phyloP scores from a whole-genome alignment of 2,797 vertebrate species.

The Parauchenoglanis ngamensis region DNA sequence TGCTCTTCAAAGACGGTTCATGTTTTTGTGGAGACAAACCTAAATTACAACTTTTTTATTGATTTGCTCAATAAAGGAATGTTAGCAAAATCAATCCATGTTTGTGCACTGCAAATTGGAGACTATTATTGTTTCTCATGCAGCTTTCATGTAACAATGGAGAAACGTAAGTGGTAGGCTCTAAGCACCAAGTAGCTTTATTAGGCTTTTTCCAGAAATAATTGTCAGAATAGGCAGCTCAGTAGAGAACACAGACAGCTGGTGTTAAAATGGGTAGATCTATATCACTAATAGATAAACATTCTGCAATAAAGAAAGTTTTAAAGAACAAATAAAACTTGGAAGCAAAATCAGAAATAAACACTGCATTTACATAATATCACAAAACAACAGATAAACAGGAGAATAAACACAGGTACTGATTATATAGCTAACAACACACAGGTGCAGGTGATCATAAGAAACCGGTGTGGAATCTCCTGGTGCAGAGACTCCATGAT shows the following conservation, averaged over 20 bases:
- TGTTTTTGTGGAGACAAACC: slow-evolving; percentile 46
- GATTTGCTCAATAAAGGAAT: slow-evolving; percentile 54
- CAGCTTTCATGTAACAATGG: slow-evolving; percentile 36
- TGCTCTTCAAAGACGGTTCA: slow-evolving; percentile 47
- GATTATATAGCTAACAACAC: slow-evolving; percentile 23
- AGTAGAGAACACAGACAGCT: slow-evolving; percentile 7
- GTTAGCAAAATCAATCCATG: slow-evolving; percentile 54
- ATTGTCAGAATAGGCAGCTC: slow-evolving; percentile 1
- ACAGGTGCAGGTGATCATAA: slow-evolving; percentile 27
- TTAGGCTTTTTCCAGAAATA: slow-evolving; percentile 22
- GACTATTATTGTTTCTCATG: slow-evolving; percentile 55
- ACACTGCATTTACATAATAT: slow-evolving; percentile 4
- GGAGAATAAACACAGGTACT: slow-evolving; percentile 5
- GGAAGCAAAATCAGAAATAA: neutral
- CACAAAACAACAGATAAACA: slow-evolving; percentile 1
- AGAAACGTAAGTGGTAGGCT: slow-evolving; percentile 11
- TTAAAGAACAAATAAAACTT: neutral
- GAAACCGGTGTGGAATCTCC: neutral
- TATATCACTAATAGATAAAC: neutral
- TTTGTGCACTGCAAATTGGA: slow-evolving; percentile 56
- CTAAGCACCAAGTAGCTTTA: slow-evolving; percentile 19
- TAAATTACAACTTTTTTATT: slow-evolving; percentile 53
- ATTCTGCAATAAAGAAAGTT: slow-evolving; percentile 13
- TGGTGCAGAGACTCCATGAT: neutral
- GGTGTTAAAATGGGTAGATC: neutral